Evolutionary conservation across 30 jellyfish, hydroid and myxozoan genomes (phyloP).

Genomic region (Kudoa iwatai): DNA sequence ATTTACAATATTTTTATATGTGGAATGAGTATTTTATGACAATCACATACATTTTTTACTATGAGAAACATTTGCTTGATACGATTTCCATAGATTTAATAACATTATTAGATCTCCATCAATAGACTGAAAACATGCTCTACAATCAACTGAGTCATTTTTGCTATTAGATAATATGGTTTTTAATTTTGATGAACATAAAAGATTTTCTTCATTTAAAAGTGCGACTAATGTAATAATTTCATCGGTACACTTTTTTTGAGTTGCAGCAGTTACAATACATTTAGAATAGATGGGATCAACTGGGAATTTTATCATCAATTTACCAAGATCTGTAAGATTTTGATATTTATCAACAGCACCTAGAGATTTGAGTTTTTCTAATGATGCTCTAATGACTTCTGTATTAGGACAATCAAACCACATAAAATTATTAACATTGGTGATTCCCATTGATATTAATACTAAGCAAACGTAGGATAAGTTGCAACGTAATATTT

Average conservation of each 20-base stretch:
- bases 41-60: no score
- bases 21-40: no score
- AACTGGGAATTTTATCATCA: constrained; percentile 39
- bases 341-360: constrained; percentile 21
- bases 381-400: constrained; percentile 12
- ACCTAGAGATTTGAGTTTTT: constrained; percentile 16
- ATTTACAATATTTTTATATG: no score
- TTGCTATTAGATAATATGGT: no score
- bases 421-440: constrained; percentile 17
- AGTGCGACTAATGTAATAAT: constrained; percentile 23
- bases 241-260: constrained; percentile 31
- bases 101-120: no score
- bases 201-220: constrained; percentile 31
- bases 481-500: constrained; percentile 21
- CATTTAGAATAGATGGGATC: constrained; percentile 33
- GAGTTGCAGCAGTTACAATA: constrained; percentile 24
- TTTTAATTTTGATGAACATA: no score
- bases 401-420: constrained; percentile 34
- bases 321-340: constrained; percentile 26
- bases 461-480: constrained; percentile 14
- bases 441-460: constrained; percentile 33
- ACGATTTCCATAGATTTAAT: no score
- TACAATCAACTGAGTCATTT: no score
- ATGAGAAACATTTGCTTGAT: no score
- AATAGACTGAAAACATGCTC: no score